Base-by-base conservation (phyloP, 2,888 invertebrate genomes). In the Sinopyrophorus schimmeli region DNA sequence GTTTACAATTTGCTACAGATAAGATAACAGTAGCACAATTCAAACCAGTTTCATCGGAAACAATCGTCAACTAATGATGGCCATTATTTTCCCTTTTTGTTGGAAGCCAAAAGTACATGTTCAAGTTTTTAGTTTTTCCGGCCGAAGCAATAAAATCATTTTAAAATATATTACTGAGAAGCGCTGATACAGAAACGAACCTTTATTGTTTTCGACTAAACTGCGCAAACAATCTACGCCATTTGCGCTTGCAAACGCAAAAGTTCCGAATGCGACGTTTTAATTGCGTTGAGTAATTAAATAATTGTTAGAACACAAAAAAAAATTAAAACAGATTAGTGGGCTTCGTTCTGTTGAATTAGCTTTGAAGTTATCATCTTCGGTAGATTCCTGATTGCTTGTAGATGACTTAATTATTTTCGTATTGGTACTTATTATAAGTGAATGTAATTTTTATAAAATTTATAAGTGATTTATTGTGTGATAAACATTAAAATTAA, bases 401-500 rank as follows among this genome's bases (percentile, higher is more conserved):
- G 23, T 37, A 37, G 34, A 5, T 10, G 18, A n/a, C 12, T 32
- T 32, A 18, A 16, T 32, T 32, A 20, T 18, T 18, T 32, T 32
- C n/a, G 20, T 18, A 32, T 32, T 20, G 32, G 20, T 32, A 32
- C 11, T 10, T 18, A 27, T 20, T 23, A 23, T 34, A 34, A 38
- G 28, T 38, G 37, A 30, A 38, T 38, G 38, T 46, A 46, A 38
- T 39, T 43, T 49, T 49, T 43, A 49, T 44, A 49, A 49, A 38
- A 49, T 49, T 49, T 42, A 31, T 49, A 49, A 49, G 49, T 49
- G 49, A 49, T 49, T 49, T 43, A 49, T 49, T 49, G 43, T 49
- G 49, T 49, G 49, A 49, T 49, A 49, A 48, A 37, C 37, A 38
- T 23, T 46, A 34, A 48, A 42, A 18, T 20, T 47, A 35, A 39